A percentile compares a stretch with the other conserved stretches of the same genome.
These are phyloP conservation scores for Centrocercus urophasianus DNA, from an alignment of 2,113 vertebrate genomes.

Conservation along the genomic window DNA sequence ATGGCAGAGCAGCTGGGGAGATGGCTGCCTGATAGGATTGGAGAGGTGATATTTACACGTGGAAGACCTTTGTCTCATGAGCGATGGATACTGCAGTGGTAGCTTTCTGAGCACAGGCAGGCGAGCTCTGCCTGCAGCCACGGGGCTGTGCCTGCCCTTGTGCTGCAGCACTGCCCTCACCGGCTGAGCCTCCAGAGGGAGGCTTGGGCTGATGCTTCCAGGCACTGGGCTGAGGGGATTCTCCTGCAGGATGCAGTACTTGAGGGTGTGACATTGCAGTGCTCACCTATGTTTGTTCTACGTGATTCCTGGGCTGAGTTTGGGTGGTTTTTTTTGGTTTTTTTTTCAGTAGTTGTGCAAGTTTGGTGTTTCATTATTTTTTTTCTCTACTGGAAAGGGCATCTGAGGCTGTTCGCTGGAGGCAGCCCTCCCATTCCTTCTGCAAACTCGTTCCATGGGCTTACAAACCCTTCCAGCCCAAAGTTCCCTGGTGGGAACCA, in stretches of 20 bases:
- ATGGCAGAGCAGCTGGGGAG: background rate
- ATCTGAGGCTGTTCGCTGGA: background rate
- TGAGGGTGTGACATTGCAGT: background rate
- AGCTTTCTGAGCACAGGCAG: background rate
- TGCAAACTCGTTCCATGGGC: background rate
- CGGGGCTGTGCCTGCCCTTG: background rate
- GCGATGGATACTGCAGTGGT: background rate
- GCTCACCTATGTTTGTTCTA: background rate
- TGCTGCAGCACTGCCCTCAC: background rate
- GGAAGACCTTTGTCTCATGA: background rate
- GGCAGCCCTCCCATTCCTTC: background rate
- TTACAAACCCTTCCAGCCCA: background rate
- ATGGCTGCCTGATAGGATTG: no score
- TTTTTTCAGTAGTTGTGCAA: background rate
- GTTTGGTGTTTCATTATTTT: no score
- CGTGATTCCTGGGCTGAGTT: background rate
- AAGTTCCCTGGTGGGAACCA: background rate
- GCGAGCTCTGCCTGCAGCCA: background rate
- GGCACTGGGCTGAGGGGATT: no score
- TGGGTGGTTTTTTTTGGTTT: background rate
- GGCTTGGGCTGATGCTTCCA: background rate
- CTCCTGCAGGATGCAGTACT: background rate
- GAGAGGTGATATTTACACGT: background rate
- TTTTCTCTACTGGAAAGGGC: background rate
- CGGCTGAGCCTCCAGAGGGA: rapidly evolving